Evolutionary conservation across 1,140 invertebrate genomes (phyloP).

Genomic region (Heliconius melpomene): DNA sequence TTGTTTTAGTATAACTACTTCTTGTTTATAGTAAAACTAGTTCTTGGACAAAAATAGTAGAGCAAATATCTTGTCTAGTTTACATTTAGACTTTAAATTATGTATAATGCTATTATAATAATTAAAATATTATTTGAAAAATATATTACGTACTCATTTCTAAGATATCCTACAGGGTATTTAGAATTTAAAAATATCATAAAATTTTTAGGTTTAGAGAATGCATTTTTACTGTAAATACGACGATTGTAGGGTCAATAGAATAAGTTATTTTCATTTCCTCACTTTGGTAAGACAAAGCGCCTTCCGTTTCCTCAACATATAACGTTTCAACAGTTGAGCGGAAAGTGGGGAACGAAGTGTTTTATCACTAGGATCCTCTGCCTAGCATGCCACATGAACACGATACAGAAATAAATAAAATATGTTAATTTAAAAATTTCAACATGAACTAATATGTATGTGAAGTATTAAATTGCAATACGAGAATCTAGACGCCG

Average conservation of each 20-base stretch:
- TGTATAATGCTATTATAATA: background rate
- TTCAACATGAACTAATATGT: slow-evolving; percentile 7
- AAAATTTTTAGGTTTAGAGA: too few species aligned
- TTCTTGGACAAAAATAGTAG: background rate
- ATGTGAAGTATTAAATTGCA: slow-evolving; percentile 45
- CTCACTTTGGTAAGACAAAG: too few species aligned
- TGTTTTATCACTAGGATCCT: too few species aligned
- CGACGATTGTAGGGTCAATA: too few species aligned
- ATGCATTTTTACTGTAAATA: too few species aligned
- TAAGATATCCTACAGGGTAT: too few species aligned
- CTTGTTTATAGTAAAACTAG: background rate
- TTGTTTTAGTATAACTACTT: background rate
- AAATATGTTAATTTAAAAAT: background rate
- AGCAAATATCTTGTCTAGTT: background rate
- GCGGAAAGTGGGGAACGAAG: too few species aligned
- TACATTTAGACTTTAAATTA: background rate
- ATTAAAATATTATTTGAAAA: background rate
- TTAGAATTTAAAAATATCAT: too few species aligned
- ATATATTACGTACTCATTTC: background rate
- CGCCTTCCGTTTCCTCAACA: too few species aligned
- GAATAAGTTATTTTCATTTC: too few species aligned
- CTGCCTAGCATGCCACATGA: too few species aligned
- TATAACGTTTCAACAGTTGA: too few species aligned
- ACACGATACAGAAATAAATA: background rate
- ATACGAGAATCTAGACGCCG: slow-evolving; percentile 42